A percentile compares a stretch with the other conserved stretches of the same genome.
Conservation (phyloP, 2,113 vertebrate species). For the Poecilia latipinna region DNA sequence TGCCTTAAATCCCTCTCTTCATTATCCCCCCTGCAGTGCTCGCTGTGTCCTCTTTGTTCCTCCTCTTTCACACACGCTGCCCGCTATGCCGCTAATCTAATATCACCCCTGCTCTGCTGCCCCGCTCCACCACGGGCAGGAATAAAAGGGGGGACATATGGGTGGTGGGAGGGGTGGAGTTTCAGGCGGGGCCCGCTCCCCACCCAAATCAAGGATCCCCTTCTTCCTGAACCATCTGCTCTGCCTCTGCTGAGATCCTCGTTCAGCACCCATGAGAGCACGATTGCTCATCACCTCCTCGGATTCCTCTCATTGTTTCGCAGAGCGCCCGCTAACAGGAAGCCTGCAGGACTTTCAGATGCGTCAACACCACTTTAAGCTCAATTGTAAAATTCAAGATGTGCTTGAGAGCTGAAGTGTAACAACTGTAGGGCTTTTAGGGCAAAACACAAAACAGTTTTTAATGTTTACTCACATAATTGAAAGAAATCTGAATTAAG, state of each 20-base stretch:
- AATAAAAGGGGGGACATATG: conserved; percentile 81
- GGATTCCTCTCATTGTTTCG: conserved; percentile 44
- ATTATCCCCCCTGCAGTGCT: conserved; percentile 60
- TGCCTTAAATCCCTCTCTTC: conserved; percentile 57
- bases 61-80: conserved; percentile 64
- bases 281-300: conserved; percentile 47
- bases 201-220: conserved; percentile 72
- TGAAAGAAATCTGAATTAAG: background rate
- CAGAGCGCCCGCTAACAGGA: background rate
- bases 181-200: conserved; percentile 60
- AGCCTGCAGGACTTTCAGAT: background rate
- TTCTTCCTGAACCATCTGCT: conserved; percentile 80
- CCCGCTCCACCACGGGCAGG: conserved; percentile 67
- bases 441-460: no score
- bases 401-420: background rate
- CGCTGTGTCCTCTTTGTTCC: conserved; percentile 66
- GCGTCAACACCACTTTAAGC: background rate
- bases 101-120: conserved; percentile 69
- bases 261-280: conserved; percentile 48
- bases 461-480: background rate
- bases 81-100: conserved; percentile 72
- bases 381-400: background rate
- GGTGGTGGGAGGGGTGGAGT: conserved; percentile 74
- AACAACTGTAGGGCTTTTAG: background rate
- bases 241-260: conserved; percentile 61